phyloP scores from a whole-genome alignment of 2,888 invertebrate species.

The Lasius platythorax region DNA sequence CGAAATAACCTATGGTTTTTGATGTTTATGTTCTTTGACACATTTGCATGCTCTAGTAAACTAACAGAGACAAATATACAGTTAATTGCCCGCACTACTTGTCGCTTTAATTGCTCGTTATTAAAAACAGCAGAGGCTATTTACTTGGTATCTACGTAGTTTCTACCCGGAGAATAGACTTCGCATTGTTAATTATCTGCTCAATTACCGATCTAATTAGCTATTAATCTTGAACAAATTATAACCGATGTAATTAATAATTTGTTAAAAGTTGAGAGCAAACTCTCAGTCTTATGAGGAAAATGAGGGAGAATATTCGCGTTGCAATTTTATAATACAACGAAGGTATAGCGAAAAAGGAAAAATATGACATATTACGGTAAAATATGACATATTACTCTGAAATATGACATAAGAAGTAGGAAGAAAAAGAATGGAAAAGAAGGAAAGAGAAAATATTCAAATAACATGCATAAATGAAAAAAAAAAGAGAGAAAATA shows the following conservation, averaged over 20 bases:
- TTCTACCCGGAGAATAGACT: neutral
- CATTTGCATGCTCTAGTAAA: neutral
- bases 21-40: neutral
- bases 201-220: neutral
- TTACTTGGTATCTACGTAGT: neutral
- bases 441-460: neutral
- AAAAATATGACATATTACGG: neutral
- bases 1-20: neutral
- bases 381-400: neutral
- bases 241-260: neutral
- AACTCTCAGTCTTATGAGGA: neutral
- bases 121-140: neutral
- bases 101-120: constrained; percentile 5
- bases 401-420: neutral
- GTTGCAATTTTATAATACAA: neutral
- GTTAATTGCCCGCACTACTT: neutral
- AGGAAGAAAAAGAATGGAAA: neutral
- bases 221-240: neutral
- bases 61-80: neutral
- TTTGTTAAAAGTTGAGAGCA: neutral
- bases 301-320: neutral
- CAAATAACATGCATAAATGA: neutral
- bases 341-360: neutral
- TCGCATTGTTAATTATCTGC: neutral
- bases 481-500: neutral